Percentiles rank a stretch among this genome's conserved stretches.
These are phyloP conservation scores for Ctenodactylus gundi DNA, from an alignment of 2,113 vertebrate genomes.

Conservation along the genomic window DNA sequence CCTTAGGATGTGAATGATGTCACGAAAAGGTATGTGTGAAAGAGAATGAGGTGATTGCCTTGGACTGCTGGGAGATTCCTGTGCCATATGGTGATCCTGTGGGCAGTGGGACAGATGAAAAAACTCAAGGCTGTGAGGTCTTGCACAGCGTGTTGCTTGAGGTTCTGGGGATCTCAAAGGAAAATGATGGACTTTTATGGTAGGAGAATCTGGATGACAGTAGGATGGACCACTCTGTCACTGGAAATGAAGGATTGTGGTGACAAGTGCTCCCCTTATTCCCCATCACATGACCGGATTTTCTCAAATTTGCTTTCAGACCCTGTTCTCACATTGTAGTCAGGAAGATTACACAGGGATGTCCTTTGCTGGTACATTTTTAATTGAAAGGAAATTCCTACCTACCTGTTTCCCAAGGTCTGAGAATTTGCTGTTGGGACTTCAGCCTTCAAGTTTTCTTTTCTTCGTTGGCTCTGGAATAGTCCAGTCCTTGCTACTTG, in stretches of 20 bases:
- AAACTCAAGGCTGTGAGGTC: background rate
- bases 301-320: background rate
- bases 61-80: background rate
- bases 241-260: background rate
- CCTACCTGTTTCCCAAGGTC: background rate
- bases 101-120: background rate
- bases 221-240: background rate
- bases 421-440: background rate
- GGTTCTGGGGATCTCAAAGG: background rate
- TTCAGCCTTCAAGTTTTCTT: background rate
- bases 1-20: slow-evolving; percentile 70
- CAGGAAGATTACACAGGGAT: background rate
- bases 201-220: background rate
- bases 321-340: background rate
- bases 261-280: background rate
- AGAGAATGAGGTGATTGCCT: background rate
- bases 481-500: background rate
- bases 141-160: background rate
- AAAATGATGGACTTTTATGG: background rate
- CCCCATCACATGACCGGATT: background rate
- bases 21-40: slow-evolving; percentile 66
- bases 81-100: background rate
- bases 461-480: background rate
- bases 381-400: background rate
- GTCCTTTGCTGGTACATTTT: background rate